Base-by-base conservation (phyloP, 2,888 invertebrate species). In the Synergus gifuensis region DNA sequence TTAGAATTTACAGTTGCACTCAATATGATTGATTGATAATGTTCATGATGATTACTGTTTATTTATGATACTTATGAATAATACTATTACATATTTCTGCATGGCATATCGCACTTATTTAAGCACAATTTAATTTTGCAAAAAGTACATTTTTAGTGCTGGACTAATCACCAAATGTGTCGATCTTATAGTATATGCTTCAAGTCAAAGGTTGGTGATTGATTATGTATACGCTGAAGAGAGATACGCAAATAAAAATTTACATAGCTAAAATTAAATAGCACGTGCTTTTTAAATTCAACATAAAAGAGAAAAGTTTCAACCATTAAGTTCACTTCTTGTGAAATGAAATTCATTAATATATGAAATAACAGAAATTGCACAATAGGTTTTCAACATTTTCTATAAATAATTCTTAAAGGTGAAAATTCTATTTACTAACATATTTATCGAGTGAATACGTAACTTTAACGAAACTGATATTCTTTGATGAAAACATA, bases 141-240 rank as follows among this genome's bases (percentile, higher is more conserved):
- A 16, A 63, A 76, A 77, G 66, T 62, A 69, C 40, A 63, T 62
- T 42, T 46, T 76, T 63, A 76, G 63, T 78, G 64, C 28, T 76
- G 49, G 18, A 7, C 36, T 36, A 36, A 36, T 36, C 36, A 76
- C 28, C 46, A 78, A 54, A 40, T 78, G 66, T 66, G 73, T 79
- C 49, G 85, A 84, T 85, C 84, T 83, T 84, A 28, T 28, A 67
- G 84, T 79, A 80, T 76, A 44, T 76, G 76, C 46, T 14, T 77
- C 63, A 76, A 81, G 86, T 83, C 88, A 90, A 89, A 90, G 88
- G 88, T 89, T 86, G 81, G 79, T 83, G 62, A 82, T 86, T 83
- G 86, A 88, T 89, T 87, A 88, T 87, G 83, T 82, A 88, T 88
- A 78, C 84, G 78, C 77, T 67, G 54, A 80, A 62, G 80, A 77